Base-by-base conservation (phyloP, 2,888 invertebrate species). In the Sarcophaga caerulescens region DNA sequence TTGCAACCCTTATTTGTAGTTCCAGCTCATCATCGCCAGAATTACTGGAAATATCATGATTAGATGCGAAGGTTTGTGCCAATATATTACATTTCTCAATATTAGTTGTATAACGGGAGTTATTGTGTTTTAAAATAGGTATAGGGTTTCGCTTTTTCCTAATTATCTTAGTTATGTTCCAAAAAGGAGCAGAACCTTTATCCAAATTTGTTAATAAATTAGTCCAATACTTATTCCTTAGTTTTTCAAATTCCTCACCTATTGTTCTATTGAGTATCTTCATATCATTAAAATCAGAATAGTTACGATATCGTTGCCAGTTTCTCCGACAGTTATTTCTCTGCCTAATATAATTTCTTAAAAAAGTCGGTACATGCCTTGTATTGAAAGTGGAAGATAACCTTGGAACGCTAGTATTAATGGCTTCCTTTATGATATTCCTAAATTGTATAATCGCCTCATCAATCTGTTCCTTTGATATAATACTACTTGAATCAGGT, bases 291-390 rank as follows among this genome's bases (percentile, higher is more conserved):
- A 60, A 60, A 17, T 60, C 19, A 19, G 25, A 25, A 25, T 0
- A 23, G 4, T 25, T 25, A 25, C 25, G 25, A 4, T 25, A 25
- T 25, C 60, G 57, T 25, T 71, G 70, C 70, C 59, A 71, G 59
- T 59, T 57, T 35, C 57, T 25, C 25, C 25, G 25, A 5, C 25
- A 25, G 25, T 25, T 25, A 25, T 25, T 25, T 25, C 25, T 25
- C 25, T 25, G 57, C n/a, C 70, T 71, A 25, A 35, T 14, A 25
- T 57, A 23, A n/a, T 71, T 71, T 19, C 69, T 57, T 69, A 11
- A 19, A 71, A 35, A 25, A 4, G 25, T 25, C 4, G 4, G 57
- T n/a, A 21, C 21, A n/a, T 11, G 10, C 19, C 21, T 47, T 8
- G 45, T 21, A 45, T 47, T 44, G 1, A 19, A 19, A 19, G 47